These are phyloP conservation scores for Venturia canescens DNA, from an alignment of 1,140 invertebrate species.

Conservation along the genomic window DNA sequence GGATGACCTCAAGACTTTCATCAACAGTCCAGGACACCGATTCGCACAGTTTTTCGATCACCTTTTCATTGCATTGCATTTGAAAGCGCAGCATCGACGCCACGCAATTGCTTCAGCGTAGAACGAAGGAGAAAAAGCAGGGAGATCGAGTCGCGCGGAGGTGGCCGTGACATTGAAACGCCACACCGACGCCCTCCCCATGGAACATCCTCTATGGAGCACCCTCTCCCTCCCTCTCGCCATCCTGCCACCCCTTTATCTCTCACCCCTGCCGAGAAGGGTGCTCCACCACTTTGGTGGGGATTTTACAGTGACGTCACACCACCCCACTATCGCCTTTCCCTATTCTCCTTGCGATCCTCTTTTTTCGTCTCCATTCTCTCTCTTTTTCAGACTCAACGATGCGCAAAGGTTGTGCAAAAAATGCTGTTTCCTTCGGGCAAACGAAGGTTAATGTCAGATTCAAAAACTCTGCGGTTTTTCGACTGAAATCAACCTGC, in stretches of 20 bases:
- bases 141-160: conserved; percentile 39
- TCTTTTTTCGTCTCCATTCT: background rate
- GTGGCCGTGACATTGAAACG: conserved; percentile 64
- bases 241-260: background rate
- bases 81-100: background rate
- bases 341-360: background rate
- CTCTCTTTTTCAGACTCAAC: background rate
- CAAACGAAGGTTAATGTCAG: too few relatives aligned
- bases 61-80: background rate
- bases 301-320: conserved; percentile 7
- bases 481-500: too few relatives aligned
- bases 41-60: background rate
- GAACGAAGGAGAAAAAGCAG: background rate
- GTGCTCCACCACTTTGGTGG: background rate
- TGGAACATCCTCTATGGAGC: conserved; percentile 5
- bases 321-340: background rate
- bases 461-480: too few relatives aligned
- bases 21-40: background rate
- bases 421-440: background rate
- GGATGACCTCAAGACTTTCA: background rate
- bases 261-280: background rate
- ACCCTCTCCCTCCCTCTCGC: background rate
- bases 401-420: background rate
- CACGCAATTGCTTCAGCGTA: background rate
- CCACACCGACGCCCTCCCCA: conserved; percentile 49